Evolutionary conservation across 2,888 invertebrate species (phyloP), one percentile per base, ranked within the genome.

Genomic region (Micoletzkya japonica): DNA sequence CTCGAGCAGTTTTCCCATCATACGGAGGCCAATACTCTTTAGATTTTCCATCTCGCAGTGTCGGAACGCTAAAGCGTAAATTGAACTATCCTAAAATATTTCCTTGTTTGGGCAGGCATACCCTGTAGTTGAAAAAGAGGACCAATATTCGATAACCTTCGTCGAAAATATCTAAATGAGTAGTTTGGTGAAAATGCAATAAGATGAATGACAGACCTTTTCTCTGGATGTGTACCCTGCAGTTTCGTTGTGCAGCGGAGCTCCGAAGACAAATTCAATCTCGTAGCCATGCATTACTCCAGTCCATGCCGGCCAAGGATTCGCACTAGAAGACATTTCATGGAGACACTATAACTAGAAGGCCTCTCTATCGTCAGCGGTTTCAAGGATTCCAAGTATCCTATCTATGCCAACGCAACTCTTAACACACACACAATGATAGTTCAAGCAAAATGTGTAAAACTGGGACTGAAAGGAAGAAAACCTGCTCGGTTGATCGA

Each of bases 241-340:
- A 1, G 83, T 78, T 39, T 76, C 75, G 66, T 85, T 84, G 73
- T 82, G 80, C 20, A 80, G 71, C n/a, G 96, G 95, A 86, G 94
- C 93, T 4, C 97, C 97, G 86, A 97, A 96, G 78, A 96, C 93
- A 88, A 94, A 97, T 87, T 94, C 93, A 86, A 96, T 94, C 88
- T 96, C 96, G 86, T 96, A 95, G n/a, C 93, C 97, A 84, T 97
- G 97, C 90, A 97, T 91, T 74, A 96, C 95, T 0, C 97, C 84
- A 6, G 85, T 85, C 84, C 85, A 84, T 44, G 72, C 68, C 4
- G 85, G 85, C 85, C 85, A 85, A 1, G 85, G 85, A 72, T 85
- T 84, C 1, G 81, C 81, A 56, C 82, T 82, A 26, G 57, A 76
- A 71, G 24, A 14, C 37, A 54, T n/a, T 52, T 52, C n/a, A n/a